A percentile compares a stretch with the other conserved stretches of the same genome.
These are phyloP conservation scores for Clusia tigrina DNA, from an alignment of 2,888 invertebrate species.

Conservation along the genomic window DNA sequence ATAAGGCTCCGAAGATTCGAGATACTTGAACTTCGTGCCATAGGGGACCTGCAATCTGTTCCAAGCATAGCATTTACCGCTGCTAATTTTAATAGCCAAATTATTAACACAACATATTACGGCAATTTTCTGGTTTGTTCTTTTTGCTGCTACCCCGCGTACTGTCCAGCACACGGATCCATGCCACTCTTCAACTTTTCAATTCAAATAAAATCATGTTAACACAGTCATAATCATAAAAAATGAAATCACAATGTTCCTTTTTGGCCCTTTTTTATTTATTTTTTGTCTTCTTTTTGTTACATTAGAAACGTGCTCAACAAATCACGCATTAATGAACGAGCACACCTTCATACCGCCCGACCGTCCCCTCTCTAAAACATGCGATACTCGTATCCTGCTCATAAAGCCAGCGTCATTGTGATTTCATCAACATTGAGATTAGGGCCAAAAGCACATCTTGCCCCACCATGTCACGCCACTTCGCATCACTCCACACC, in stretches of 20 bases:
- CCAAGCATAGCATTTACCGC: no score
- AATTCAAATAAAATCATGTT: no score
- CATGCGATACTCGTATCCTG: background rate
- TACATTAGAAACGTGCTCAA: conserved; percentile 14
- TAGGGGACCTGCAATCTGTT: no score
- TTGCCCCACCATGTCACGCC: background rate
- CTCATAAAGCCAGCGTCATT: conserved; percentile 15
- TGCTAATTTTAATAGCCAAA: no score
- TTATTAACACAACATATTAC: no score
- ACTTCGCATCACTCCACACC: background rate
- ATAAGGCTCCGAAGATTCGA: no score
- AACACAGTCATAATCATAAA: no score
- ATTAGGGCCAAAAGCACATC: conserved; percentile 8
- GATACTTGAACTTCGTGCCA: no score
- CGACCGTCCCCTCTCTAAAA: background rate
- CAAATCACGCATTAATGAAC: conserved; percentile 21
- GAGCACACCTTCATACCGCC: conserved; percentile 12
- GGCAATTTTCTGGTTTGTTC: no score
- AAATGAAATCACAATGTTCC: background rate
- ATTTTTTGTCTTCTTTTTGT: conserved; percentile 11
- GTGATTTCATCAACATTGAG: conserved; percentile 20
- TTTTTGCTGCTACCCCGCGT: no score
- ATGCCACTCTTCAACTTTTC: no score
- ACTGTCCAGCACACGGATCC: no score
- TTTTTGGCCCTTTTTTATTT: background rate